phyloP scores from a whole-genome alignment of 2,888 invertebrate genomes.

The Cremastobaeus sp. region DNA sequence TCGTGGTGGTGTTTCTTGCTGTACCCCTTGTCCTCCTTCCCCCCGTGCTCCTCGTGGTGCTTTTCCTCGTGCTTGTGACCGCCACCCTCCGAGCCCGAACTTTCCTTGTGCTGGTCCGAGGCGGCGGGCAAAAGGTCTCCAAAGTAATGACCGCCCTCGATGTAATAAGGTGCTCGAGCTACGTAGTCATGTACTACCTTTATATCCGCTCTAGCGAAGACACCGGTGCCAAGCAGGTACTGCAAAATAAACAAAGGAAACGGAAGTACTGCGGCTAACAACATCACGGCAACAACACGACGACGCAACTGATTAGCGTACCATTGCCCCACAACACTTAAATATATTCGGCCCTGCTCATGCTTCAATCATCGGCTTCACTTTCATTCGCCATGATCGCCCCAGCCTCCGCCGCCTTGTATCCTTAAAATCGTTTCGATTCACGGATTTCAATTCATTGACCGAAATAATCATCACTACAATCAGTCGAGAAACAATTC shows the following conservation, averaged over 20 bases:
- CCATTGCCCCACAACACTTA: constrained; percentile 67
- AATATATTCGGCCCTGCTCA: constrained; percentile 67
- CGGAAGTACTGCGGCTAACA: constrained; percentile 38
- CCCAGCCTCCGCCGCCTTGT: constrained; percentile 10
- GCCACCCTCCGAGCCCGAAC: constrained; percentile 82
- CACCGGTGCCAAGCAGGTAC: constrained; percentile 20
- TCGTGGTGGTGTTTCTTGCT: constrained; percentile 82
- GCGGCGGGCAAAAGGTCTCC: constrained; percentile 57
- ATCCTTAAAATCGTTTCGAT: constrained; percentile 34
- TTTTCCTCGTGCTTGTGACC: constrained; percentile 84
- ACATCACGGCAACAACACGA: constrained; percentile 44
- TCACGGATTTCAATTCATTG: constrained; percentile 6
- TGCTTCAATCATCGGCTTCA: constrained; percentile 57
- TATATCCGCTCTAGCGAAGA: too few relatives aligned
- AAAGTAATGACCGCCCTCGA: too few relatives aligned
- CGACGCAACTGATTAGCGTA: constrained; percentile 67
- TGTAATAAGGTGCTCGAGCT: constrained; percentile 27
- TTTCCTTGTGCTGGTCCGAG: constrained; percentile 76
- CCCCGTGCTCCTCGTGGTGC: constrained; percentile 82
- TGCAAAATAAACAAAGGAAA: constrained; percentile 36
- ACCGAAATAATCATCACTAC: too few relatives aligned
- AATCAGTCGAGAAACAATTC: not conserved
- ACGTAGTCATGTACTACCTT: too few relatives aligned
- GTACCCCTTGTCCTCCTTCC: constrained; percentile 81
- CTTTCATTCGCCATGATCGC: constrained; percentile 46